Base-by-base conservation (phyloP, 2,888 invertebrate species). In the Aleiodes alternator region DNA sequence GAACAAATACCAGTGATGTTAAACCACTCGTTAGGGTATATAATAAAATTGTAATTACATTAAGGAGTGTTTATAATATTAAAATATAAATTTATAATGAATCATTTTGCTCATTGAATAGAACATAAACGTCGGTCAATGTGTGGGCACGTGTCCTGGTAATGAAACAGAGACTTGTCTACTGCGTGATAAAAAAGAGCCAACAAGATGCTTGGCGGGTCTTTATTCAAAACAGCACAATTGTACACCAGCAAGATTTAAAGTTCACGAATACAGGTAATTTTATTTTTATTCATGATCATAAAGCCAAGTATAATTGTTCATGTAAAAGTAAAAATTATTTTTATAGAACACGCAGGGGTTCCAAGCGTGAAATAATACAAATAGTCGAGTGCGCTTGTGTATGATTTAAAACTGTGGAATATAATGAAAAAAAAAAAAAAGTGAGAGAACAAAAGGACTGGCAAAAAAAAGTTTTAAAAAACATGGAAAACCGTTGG, bases 71-170 rank as follows among this genome's bases (percentile, higher is more conserved):
- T 29, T 56, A 53, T 66, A 16, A n/a, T 23, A 43, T n/a, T 61
- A 23, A 34, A 34, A 12, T 9, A 38, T 53, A 14, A n/a, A 72
- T 69, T 68, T 11, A 29, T 34, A 16, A 69, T 53, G 23, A 14
- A 12, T 53, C 23, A 34, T 76, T 70, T 48, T 66, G 23, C 51
- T 16, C 71, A 57, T 57, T 69, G 0, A 34, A 29, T 73, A 90
- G 90, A 84, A 88, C 81, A 90, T 90, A 79, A 90, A 90, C 80
- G 88, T 90, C 55, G 90, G 90, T 7, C 86, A 88, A 76, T 90
- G 90, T 76, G 87, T 88, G 66, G 90, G 90, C 29, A 84, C 84
- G 48, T 90, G 90, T 81, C 83, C 86, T 12, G 86, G 84, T 1
- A 87, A 85, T 72, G 80, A 83, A 38, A 87, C 85, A 12, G 87